Evolutionary conservation across 2,797 vertebrate genomes (phyloP).

Genomic region (Xerus rutilus): DNA sequence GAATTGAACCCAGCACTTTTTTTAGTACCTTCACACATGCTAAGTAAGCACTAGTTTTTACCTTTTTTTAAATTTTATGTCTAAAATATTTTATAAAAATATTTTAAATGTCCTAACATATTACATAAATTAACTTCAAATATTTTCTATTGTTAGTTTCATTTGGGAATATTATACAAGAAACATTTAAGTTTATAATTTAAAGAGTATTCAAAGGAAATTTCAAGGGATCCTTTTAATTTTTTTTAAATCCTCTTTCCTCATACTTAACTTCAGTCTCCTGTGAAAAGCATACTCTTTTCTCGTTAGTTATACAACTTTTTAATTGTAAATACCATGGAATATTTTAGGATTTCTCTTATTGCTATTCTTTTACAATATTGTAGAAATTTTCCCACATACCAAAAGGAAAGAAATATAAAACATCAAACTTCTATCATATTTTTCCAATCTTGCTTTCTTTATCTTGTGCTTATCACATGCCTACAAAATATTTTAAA

Average conservation of each 20-base stretch:
- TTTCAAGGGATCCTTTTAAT: neutral
- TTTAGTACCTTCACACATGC: too few relatives aligned
- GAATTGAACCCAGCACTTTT: neutral
- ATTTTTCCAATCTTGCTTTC: neutral
- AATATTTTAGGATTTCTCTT: conserved; percentile 1
- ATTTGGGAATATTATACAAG: neutral
- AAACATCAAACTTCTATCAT: neutral
- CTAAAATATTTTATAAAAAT: conserved; percentile 41
- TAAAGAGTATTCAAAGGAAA: conserved; percentile 31
- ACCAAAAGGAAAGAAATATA: neutral
- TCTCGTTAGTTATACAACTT: neutral
- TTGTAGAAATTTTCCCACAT: neutral
- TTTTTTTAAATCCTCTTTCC: neutral
- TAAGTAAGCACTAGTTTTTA: neutral
- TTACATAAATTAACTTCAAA: neutral
- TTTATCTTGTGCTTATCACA: neutral
- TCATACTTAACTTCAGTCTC: neutral
- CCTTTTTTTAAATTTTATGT: neutral
- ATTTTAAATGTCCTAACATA: conserved; percentile 38
- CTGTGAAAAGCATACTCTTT: neutral
- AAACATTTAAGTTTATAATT: conserved; percentile 47
- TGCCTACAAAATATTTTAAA: neutral
- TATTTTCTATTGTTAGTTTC: conserved; percentile 43
- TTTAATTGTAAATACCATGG: conserved; percentile 6
- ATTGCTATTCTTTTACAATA: neutral